Evolutionary conservation across 2,888 invertebrate genomes (phyloP), one percentile per base, ranked within the genome.

Genomic region (Pyrrhosoma nymphula): DNA sequence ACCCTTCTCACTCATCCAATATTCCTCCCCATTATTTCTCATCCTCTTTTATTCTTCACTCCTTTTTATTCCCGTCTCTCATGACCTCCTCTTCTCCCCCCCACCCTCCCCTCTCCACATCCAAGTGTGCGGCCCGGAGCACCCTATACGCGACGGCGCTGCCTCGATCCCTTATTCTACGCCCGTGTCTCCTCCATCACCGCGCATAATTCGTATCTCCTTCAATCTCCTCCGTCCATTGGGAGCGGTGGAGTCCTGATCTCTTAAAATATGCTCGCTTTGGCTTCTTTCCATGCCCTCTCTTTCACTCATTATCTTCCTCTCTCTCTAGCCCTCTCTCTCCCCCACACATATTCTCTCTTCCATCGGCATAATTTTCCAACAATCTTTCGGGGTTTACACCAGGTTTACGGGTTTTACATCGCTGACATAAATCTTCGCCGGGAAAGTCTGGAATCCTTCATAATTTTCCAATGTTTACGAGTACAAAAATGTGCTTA

Each of bases 1-100:
- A 60, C 60, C 63, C 60, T 2, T 63, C 60, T 91, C 91, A 39
- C 60, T 35, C 91, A 35, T 56, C 55, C 47, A 82, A 82, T 89
- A 47, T 47, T 56, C 55, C 56, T 35, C 39, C 63, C 63, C 91
- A 63, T 82, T 82, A 82, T 60, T 47, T 69, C 93, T 35, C 69
- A 63, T 91, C 91, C 47, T 23, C 91, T 35, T 91, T 82, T 82
- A 82, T 82, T 56, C 91, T 90, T 90, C 26, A 20, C 30, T n/a
- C 23, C 90, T 30, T 60, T 82, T 35, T 35, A 30, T 69, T 30
- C 56, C 47, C 47, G n/a, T 4, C 23, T 10, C 39, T 14, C 23
- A 26, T 82, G 82, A 56, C 89, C 47, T 55, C 89, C 55, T 12
- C 2, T 0, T 55, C 55, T 6, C 26, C 63, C 23, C 60, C 18